phyloP scores from a whole-genome alignment of 2,888 invertebrate genomes.

The Polydrusus tereticollis region DNA sequence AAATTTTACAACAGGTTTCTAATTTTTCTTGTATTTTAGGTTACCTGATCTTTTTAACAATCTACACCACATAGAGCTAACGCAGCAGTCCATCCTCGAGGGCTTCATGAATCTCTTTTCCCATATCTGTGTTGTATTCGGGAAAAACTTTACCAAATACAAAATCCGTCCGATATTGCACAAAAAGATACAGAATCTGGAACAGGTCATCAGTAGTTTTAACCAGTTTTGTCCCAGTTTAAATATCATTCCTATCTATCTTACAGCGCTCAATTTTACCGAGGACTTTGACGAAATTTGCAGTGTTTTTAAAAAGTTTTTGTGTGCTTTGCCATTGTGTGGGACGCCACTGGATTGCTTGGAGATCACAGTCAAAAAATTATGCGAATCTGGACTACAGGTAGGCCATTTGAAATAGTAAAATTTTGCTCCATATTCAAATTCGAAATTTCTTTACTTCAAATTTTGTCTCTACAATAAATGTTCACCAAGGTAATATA shows the following conservation, averaged over 20 bases:
- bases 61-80: constrained; percentile 69
- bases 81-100: constrained; percentile 69
- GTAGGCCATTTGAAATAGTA: too few relatives aligned
- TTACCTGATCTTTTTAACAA: constrained; percentile 73
- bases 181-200: constrained; percentile 72
- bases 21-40: constrained; percentile 65
- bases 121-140: constrained; percentile 76
- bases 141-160: constrained; percentile 72
- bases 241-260: constrained; percentile 74
- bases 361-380: constrained; percentile 62
- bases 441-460: too few relatives aligned
- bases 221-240: constrained; percentile 71
- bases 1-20: neutral
- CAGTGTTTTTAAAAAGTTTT: constrained; percentile 72
- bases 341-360: constrained; percentile 68
- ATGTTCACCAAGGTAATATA: too few relatives aligned
- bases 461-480: too few relatives aligned
- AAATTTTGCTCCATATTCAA: too few relatives aligned
- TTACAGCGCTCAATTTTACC: constrained; percentile 71
- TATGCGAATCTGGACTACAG: constrained; percentile 63
- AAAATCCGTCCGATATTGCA: constrained; percentile 73
- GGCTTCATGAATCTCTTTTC: constrained; percentile 71
- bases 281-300: constrained; percentile 68
- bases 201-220: constrained; percentile 73
- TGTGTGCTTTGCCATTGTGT: constrained; percentile 69